These are phyloP conservation scores for Scophthalmus maximus DNA, from an alignment of 2,113 vertebrate species.

Conservation along the genomic window DNA sequence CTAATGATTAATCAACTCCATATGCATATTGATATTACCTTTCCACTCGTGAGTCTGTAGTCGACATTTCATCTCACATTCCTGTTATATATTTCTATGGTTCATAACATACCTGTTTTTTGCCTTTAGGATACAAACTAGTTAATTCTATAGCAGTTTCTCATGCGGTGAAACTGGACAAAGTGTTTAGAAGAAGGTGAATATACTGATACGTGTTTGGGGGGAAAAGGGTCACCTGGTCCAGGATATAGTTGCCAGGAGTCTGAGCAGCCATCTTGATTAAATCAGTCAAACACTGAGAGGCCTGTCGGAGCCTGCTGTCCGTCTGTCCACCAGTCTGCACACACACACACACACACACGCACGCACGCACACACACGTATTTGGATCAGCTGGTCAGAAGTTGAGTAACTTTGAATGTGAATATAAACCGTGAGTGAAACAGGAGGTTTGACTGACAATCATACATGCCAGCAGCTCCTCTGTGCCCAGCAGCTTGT, in stretches of 20 bases:
- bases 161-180: neutral
- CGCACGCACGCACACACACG: neutral
- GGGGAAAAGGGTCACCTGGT: constrained; percentile 84
- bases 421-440: neutral
- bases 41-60: too few species aligned
- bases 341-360: constrained; percentile 25
- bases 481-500: constrained; percentile 86
- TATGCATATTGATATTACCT: too few species aligned
- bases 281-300: constrained; percentile 88
- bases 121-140: too few species aligned
- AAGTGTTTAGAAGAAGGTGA: neutral
- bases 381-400: neutral
- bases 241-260: constrained; percentile 90
- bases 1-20: too few species aligned
- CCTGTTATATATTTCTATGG: neutral
- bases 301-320: constrained; percentile 86
- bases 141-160: neutral
- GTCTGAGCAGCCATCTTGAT: constrained; percentile 86
- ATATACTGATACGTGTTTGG: neutral
- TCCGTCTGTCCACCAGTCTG: constrained; percentile 79
- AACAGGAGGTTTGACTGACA: constrained; percentile 74
- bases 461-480: constrained; percentile 86
- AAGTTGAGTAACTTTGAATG: neutral
- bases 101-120: neutral
- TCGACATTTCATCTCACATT: too few species aligned